Evolutionary conservation across 2,888 invertebrate genomes (phyloP).

Genomic region (Dryadula phaetusa): DNA sequence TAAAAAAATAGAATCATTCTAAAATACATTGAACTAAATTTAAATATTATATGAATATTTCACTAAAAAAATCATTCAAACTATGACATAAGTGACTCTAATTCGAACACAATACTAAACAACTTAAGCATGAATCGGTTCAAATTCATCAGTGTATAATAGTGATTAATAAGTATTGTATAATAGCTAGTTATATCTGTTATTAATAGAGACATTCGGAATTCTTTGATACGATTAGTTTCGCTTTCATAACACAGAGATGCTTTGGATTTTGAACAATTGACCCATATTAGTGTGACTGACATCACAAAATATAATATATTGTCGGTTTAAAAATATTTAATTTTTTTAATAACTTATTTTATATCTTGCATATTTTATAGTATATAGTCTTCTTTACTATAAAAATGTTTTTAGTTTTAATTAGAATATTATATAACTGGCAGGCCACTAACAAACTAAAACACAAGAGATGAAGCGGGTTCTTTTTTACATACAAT

Average conservation of each 20-base stretch:
- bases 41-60: background rate
- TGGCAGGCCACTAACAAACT: too few relatives aligned
- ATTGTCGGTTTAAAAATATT: conserved; percentile 25
- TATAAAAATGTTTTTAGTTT: too few relatives aligned
- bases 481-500: background rate
- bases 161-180: conserved; percentile 42
- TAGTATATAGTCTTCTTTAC: too few relatives aligned
- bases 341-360: background rate
- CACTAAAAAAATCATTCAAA: background rate
- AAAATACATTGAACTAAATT: too few relatives aligned
- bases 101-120: conserved; percentile 11
- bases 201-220: conserved; percentile 46
- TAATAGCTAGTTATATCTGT: conserved; percentile 47
- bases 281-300: conserved; percentile 54
- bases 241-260: conserved; percentile 62
- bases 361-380: background rate
- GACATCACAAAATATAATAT: conserved; percentile 46
- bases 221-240: conserved; percentile 59
- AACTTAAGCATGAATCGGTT: background rate
- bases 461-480: background rate
- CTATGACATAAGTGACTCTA: background rate
- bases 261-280: conserved; percentile 63
- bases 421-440: too few relatives aligned
- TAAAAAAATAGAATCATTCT: too few relatives aligned
- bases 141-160: conserved; percentile 26